phyloP scores from a whole-genome alignment of 2,113 vertebrate genomes.

The Pygoscelis antarcticus region DNA sequence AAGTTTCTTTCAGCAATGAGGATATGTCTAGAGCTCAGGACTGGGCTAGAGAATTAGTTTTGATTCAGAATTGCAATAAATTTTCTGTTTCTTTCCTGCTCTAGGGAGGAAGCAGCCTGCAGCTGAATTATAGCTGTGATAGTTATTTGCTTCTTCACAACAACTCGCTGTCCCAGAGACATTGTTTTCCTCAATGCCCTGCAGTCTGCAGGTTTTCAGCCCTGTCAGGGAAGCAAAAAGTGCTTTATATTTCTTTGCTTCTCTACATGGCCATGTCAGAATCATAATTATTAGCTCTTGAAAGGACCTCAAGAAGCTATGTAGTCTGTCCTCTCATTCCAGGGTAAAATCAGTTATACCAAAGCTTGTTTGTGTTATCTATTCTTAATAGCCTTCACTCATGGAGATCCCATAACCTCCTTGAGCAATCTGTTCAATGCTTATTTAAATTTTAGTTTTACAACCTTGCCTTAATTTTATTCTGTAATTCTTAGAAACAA shows the following conservation, averaged over 20 bases:
- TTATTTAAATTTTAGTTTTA: not conserved
- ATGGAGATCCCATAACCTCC: not conserved
- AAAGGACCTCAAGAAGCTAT: not conserved
- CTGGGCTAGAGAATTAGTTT: not conserved
- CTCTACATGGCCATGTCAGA: not conserved
- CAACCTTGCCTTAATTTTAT: not conserved
- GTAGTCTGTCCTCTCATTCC: accelerated
- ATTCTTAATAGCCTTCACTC: not conserved
- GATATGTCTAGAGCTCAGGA: not conserved
- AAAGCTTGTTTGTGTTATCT: not conserved
- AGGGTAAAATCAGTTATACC: not conserved
- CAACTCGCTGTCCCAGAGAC: not conserved
- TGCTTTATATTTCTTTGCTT: not conserved
- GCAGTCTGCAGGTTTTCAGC: not conserved
- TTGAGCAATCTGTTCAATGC: not conserved
- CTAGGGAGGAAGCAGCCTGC: not conserved
- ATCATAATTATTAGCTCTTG: not conserved
- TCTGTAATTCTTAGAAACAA: not conserved
- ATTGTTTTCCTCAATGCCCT: not conserved
- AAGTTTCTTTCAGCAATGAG: not conserved
- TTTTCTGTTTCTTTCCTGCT: not conserved
- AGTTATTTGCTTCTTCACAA: not conserved
- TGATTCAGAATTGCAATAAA: not conserved
- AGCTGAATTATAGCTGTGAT: not conserved
- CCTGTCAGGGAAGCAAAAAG: not conserved